These are phyloP conservation scores for Amphiprion percula DNA, from an alignment of 2,113 vertebrate species.

Conservation along the genomic window DNA sequence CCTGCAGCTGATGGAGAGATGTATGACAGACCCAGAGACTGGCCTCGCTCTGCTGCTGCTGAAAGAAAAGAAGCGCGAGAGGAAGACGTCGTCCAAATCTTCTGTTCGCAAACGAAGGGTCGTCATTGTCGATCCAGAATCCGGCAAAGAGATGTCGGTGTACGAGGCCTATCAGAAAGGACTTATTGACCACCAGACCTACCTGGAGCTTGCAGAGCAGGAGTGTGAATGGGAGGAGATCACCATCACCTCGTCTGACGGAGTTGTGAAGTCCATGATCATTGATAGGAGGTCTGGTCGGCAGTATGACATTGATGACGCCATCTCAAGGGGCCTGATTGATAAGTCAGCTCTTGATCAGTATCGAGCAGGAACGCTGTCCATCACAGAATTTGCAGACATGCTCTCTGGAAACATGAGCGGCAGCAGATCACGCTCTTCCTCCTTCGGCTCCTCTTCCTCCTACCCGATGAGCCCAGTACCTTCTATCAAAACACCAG, in stretches of 20 bases:
- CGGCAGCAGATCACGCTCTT: conserved; percentile 93
- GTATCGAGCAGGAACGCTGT: conserved; percentile 93
- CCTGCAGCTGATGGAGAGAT: conserved; percentile 95
- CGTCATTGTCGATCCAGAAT: conserved; percentile 96
- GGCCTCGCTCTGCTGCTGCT: conserved; percentile 91
- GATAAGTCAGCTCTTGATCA: conserved; percentile 95
- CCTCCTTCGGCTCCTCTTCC: conserved; percentile 94
- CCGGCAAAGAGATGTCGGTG: conserved; percentile 98
- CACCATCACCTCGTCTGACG: conserved; percentile 94
- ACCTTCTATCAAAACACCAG: conserved; percentile 84
- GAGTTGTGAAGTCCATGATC: conserved; percentile 96
- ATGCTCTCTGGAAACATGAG: conserved; percentile 94
- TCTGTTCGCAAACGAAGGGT: conserved; percentile 97
- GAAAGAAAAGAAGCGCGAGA: conserved; percentile 95
- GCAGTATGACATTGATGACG: conserved; percentile 97
- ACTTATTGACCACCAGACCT: conserved; percentile 98
- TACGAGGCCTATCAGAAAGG: conserved; percentile 98
- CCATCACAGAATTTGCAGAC: conserved; percentile 98
- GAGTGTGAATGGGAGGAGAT: conserved; percentile 99
- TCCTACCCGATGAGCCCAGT: conserved; percentile 90
- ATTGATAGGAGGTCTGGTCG: conserved; percentile 95
- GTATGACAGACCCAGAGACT: conserved; percentile 91
- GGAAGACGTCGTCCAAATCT: conserved; percentile 97
- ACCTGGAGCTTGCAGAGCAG: conserved; percentile 95
- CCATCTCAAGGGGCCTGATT: conserved; percentile 91